phyloP scores from a whole-genome alignment of 2,888 invertebrate genomes.

The Drosophila siamana region DNA sequence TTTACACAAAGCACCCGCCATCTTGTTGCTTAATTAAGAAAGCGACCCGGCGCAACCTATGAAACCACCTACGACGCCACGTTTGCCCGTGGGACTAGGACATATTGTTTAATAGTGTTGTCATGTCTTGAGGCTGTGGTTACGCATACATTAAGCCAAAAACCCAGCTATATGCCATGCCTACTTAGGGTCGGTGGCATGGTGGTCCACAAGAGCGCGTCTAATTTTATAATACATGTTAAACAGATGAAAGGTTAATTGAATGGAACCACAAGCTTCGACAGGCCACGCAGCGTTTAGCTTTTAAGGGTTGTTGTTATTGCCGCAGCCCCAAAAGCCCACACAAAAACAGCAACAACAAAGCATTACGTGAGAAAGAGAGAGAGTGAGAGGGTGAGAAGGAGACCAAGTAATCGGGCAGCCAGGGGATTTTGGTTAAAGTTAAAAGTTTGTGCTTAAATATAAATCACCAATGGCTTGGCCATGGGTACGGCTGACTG shows the following conservation, averaged over 20 bases:
- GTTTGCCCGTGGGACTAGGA: conserved; percentile 26
- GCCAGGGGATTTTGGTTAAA: conserved; percentile 72
- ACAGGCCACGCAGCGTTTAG: conserved; percentile 69
- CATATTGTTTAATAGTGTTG: conserved; percentile 80
- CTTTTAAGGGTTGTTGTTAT: conserved; percentile 68
- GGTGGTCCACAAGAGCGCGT: conserved; percentile 75
- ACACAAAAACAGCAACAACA: conserved; percentile 30
- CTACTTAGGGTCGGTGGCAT: conserved; percentile 31
- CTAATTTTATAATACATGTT: conserved; percentile 81
- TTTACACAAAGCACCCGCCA: conserved; percentile 8
- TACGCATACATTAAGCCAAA: conserved; percentile 72
- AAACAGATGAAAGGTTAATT: conserved; percentile 80
- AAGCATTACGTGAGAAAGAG: no score
- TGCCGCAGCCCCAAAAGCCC: conserved; percentile 27
- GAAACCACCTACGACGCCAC: conserved; percentile 23
- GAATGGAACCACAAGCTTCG: conserved; percentile 78
- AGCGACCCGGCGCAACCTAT: conserved; percentile 36
- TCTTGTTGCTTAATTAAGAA: conserved; percentile 57
- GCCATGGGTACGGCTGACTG: conserved; percentile 49
- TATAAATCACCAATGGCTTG: conserved; percentile 77
- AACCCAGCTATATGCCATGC: conserved; percentile 34
- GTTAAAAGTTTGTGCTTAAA: conserved; percentile 79
- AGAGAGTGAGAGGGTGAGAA: no score
- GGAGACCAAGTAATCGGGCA: conserved; percentile 33
- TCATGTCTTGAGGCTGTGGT: conserved; percentile 78